Base-by-base conservation (phyloP, 2,113 vertebrate genomes). In the Coracopsis vasa region DNA sequence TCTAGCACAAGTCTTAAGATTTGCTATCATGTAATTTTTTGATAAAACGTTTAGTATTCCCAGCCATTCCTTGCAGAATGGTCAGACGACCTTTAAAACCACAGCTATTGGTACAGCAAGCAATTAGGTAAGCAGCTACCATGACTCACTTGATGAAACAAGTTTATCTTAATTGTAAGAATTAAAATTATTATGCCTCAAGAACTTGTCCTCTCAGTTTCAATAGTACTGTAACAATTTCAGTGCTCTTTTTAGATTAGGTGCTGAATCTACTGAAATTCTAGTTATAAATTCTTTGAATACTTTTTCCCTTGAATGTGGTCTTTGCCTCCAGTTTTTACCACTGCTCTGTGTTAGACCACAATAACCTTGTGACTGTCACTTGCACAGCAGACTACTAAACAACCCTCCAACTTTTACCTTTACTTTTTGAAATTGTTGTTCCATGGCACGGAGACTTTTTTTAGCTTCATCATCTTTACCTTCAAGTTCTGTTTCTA, bases 351-450 rank as follows among this genome's bases (percentile, higher is more conserved):
- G 7, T 44, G n/a, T 53, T 29, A 65, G 37, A 62, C 9, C 31
- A 17, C 10, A 37, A 16, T 5, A 25, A 58, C 42, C 24, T 50
- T 18, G 29, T 25, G 14, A 56, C 48, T n/a, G 6, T 51, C 60
- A 47, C 18, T n/a, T 64, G 39, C 3, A 1, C 31, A 80, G 23
- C 1, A 16, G 10, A 61, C 17, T 25, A 21, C 16, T 50, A 37
- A 15, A 54, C 37, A 54, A 67, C 37, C 16, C 18, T 35, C 47
- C 45, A 77, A 3, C 16, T 50, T 47, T 96, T 94, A 99, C 99
- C 98, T 99, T 99, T 82, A 99, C 97, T 94, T 98, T 98, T 85
- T 99, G 98, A 96, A 99, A 99, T 47, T 99, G 98, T 20, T 99
- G 99, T 73, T 99, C 99, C 99, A 99, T 99, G 65, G 98, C 95